phyloP scores from a whole-genome alignment of 2,113 vertebrate species.

The Tenebrosternarchus preto region DNA sequence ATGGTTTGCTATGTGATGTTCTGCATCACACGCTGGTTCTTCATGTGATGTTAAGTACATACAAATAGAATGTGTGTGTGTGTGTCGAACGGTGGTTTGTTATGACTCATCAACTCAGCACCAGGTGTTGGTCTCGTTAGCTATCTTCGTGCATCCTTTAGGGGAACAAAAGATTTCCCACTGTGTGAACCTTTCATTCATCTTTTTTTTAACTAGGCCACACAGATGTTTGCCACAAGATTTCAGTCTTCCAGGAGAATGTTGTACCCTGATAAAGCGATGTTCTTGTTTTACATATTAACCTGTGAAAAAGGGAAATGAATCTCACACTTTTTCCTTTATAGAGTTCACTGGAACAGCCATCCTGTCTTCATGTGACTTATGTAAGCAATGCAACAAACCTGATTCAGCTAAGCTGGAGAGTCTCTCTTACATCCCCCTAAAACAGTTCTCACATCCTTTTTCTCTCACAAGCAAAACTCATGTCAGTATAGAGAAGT shows the following conservation, averaged over 20 bases:
- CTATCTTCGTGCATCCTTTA: background rate
- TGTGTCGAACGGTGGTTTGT: conserved; percentile 3
- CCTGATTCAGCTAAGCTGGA: background rate
- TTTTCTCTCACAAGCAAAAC: conserved; percentile 38
- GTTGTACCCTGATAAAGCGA: background rate
- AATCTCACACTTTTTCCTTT: conserved; percentile 61
- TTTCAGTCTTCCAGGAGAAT: background rate
- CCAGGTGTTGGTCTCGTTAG: conserved; percentile 14
- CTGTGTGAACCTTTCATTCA: background rate
- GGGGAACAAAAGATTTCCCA: conserved; percentile 28
- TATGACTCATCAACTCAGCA: conserved; percentile 11
- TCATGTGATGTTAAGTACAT: background rate
- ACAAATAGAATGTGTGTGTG: too few species aligned
- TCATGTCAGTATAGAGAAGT: conserved; percentile 20
- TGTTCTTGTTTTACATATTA: background rate
- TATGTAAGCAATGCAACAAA: background rate
- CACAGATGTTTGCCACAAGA: background rate
- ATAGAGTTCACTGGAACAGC: conserved; percentile 56
- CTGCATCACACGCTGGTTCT: background rate
- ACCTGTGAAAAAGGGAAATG: conserved; percentile 67
- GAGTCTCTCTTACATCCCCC: background rate
- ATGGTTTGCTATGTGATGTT: background rate
- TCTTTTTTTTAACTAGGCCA: background rate
- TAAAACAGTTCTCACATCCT: conserved; percentile 44
- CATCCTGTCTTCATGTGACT: conserved; percentile 12